phyloP scores from a whole-genome alignment of 1,140 invertebrate genomes.

The Ips nitidus region DNA sequence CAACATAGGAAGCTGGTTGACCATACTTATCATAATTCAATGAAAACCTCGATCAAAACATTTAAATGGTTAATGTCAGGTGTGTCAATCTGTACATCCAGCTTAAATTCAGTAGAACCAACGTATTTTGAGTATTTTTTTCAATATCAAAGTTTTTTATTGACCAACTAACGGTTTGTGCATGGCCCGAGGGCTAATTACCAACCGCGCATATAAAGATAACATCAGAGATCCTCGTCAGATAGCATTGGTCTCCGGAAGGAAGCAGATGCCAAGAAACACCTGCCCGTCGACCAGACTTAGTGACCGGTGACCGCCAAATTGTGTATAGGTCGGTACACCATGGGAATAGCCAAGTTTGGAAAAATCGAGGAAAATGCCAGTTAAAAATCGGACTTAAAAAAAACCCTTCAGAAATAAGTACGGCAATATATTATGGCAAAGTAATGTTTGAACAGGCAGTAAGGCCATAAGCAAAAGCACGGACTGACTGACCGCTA shows the following conservation, averaged over 20 bases:
- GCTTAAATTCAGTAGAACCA: no score
- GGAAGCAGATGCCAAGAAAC: slow-evolving; percentile 43
- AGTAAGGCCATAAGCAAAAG: slow-evolving; percentile 30
- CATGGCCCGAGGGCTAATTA: slow-evolving; percentile 39
- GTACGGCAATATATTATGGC: slow-evolving; percentile 27
- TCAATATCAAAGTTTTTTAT: no score
- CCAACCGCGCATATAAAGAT: slow-evolving; percentile 32
- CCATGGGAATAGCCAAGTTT: neutral
- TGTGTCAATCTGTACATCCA: no score
- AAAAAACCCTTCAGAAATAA: slow-evolving; percentile 1
- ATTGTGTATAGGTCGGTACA: slow-evolving; percentile 18
- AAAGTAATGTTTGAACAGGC: slow-evolving; percentile 34
- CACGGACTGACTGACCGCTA: slow-evolving; percentile 36
- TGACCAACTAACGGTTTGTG: slow-evolving; percentile 31
- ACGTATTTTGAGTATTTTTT: no score
- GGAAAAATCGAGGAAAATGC: neutral
- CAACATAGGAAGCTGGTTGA: no score
- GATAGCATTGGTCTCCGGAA: slow-evolving; percentile 39
- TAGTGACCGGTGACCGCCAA: slow-evolving; percentile 35
- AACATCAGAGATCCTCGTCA: slow-evolving; percentile 34
- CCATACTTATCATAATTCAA: no score
- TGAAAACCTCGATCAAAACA: no score
- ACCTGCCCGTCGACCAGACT: slow-evolving; percentile 30
- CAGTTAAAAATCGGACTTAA: neutral
- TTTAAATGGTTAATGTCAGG: no score